Conservation (phyloP, 2,113 vertebrate species). For the Peromyscus leucopus region DNA sequence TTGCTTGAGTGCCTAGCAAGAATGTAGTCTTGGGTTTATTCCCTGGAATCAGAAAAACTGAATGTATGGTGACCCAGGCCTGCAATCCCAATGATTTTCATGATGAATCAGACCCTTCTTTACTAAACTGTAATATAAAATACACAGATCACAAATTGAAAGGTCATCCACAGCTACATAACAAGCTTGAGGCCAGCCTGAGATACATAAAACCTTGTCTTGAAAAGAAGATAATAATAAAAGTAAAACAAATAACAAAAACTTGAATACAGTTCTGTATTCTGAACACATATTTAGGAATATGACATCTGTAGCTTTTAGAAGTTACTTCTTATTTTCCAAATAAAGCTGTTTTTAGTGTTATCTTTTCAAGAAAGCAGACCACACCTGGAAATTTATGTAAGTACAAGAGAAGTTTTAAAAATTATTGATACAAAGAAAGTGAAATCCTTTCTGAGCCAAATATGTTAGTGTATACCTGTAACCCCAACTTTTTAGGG, state of each 20-base stretch:
- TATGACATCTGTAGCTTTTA: conserved; percentile 26
- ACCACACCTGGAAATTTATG: conserved; percentile 27
- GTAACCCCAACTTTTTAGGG: neutral
- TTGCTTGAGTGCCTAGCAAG: neutral
- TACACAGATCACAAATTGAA: neutral
- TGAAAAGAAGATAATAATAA: conserved; percentile 48
- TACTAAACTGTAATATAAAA: neutral
- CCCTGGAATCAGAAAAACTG: neutral
- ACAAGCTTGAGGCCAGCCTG: neutral
- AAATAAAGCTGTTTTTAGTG: conserved; percentile 43
- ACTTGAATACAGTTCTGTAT: conserved; percentile 19
- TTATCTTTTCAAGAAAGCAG: conserved; percentile 57
- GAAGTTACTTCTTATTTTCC: conserved; percentile 60
- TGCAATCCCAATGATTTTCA: neutral
- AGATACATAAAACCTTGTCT: neutral
- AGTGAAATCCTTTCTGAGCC: neutral
- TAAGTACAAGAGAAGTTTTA: conserved; percentile 48
- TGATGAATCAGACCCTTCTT: neutral
- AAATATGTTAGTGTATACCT: neutral
- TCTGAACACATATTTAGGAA: conserved; percentile 46
- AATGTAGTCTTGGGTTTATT: neutral
- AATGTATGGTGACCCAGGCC: neutral
- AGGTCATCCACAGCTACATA: neutral
- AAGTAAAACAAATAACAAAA: conserved; percentile 24
- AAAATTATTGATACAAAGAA: conserved; percentile 39